Conservation (phyloP, 2,797 vertebrate species). For the Pempheris klunzingeri region DNA sequence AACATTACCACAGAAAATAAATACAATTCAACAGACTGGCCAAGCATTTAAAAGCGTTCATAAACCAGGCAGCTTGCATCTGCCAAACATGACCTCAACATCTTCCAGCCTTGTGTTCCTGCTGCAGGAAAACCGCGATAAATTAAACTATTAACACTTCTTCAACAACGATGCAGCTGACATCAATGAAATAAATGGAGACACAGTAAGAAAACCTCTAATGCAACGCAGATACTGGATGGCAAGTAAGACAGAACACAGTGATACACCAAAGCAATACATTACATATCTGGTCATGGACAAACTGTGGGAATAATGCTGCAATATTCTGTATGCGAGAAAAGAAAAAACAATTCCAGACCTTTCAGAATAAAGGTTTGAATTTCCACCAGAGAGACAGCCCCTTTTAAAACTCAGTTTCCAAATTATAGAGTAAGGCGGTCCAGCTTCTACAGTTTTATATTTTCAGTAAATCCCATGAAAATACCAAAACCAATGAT, state of each 20-base stretch:
- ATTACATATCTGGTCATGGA: background rate
- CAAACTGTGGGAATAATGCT: too few species aligned
- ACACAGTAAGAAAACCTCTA: slow-evolving; percentile 2
- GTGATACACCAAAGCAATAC: background rate
- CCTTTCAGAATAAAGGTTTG: too few species aligned
- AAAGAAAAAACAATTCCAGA: too few species aligned
- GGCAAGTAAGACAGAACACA: background rate
- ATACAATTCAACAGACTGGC: slow-evolving; percentile 11
- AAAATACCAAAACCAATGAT: background rate
- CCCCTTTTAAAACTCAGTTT: background rate
- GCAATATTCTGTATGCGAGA: too few species aligned
- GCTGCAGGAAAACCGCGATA: slow-evolving; percentile 18
- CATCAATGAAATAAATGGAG: slow-evolving; percentile 14
- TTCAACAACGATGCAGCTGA: slow-evolving; percentile 24
- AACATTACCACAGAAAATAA: slow-evolving; percentile 44
- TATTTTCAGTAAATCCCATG: background rate
- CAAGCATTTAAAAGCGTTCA: slow-evolving; percentile 21
- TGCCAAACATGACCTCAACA: slow-evolving; percentile 66
- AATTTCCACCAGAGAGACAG: background rate
- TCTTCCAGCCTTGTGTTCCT: slow-evolving; percentile 49
- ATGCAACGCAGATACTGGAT: background rate
- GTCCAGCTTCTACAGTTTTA: background rate
- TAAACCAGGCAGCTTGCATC: slow-evolving; percentile 7
- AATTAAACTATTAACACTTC: slow-evolving; percentile 36
- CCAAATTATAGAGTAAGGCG: background rate